phyloP scores from a whole-genome alignment of 2,113 vertebrate genomes.

The Vulpes ferrilata region DNA sequence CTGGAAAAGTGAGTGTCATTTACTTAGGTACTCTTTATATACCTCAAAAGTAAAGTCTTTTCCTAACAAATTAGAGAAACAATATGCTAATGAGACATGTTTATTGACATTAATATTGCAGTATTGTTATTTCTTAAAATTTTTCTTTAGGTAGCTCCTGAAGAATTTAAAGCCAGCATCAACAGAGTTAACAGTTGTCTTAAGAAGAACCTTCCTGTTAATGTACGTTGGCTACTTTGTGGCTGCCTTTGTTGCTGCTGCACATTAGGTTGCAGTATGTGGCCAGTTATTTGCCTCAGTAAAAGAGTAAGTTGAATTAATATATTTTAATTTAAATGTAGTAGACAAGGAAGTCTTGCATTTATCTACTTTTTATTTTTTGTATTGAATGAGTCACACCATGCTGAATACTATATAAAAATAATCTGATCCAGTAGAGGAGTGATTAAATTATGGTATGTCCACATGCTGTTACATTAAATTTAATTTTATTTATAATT shows the following conservation, averaged over 20 bases:
- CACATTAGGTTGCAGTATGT: constrained; percentile 99
- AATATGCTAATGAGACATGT: background rate
- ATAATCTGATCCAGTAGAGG: background rate
- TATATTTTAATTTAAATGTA: constrained; percentile 53
- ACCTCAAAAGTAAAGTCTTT: constrained; percentile 59
- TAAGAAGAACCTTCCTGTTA: constrained; percentile 98
- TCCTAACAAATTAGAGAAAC: constrained; percentile 42
- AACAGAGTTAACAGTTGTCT: constrained; percentile 98
- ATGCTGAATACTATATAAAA: background rate
- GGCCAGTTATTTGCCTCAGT: constrained; percentile 99
- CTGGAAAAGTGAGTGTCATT: constrained; percentile 95
- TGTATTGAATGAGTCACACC: background rate
- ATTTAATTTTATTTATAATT: background rate
- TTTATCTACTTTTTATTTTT: constrained; percentile 51
- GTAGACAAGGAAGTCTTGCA: constrained; percentile 11
- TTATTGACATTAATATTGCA: constrained; percentile 59
- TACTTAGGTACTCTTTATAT: constrained; percentile 37
- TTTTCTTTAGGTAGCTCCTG: constrained; percentile 94
- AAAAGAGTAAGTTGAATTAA: constrained; percentile 94
- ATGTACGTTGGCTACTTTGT: constrained; percentile 98
- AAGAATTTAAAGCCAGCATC: constrained; percentile 99
- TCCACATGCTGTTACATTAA: constrained; percentile 15
- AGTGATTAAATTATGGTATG: constrained; percentile 3
- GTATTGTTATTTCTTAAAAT: constrained; percentile 47
- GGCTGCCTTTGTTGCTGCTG: constrained; percentile 99